These are phyloP conservation scores for Dryococelus australis DNA, from an alignment of 2,888 invertebrate genomes.

Conservation along the genomic window DNA sequence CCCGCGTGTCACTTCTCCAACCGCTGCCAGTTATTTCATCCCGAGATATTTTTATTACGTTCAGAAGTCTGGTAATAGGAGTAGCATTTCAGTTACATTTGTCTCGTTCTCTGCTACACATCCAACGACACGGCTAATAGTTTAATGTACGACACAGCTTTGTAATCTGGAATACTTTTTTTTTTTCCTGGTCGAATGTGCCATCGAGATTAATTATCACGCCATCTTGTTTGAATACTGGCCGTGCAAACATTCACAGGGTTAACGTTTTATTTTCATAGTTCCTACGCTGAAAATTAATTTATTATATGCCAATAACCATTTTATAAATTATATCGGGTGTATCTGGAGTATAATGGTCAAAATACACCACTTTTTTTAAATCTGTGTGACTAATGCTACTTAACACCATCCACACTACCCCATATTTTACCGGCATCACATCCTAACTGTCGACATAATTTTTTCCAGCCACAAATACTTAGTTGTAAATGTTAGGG, in stretches of 20 bases:
- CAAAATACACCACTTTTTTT: too few species aligned
- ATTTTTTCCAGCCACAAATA: too few species aligned
- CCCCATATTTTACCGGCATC: too few species aligned
- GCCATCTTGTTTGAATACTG: background rate
- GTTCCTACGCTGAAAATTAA: too few species aligned
- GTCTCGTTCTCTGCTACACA: slow-evolving; percentile 13
- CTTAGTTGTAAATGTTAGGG: too few species aligned
- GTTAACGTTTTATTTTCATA: background rate
- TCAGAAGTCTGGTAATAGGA: slow-evolving; percentile 21
- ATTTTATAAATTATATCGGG: too few species aligned
- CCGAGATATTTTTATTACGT: slow-evolving; percentile 25
- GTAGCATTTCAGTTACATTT: slow-evolving; percentile 22
- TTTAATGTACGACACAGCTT: slow-evolving; percentile 22
- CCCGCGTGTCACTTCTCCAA: slow-evolving; percentile 31
- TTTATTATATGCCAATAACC: too few species aligned
- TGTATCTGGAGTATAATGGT: too few species aligned
- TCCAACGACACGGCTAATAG: slow-evolving; percentile 17
- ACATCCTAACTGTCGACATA: too few species aligned
- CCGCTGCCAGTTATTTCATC: slow-evolving; percentile 26
- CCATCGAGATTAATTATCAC: background rate
- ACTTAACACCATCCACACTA: too few species aligned
- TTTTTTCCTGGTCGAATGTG: background rate
- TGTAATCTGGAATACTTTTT: background rate
- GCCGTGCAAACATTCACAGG: background rate
- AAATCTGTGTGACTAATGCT: too few species aligned